Percentiles rank a stretch among this genome's conserved stretches.
These are phyloP conservation scores for Lemur catta DNA, from an alignment of 2,797 vertebrate genomes.

Conservation along the genomic window DNA sequence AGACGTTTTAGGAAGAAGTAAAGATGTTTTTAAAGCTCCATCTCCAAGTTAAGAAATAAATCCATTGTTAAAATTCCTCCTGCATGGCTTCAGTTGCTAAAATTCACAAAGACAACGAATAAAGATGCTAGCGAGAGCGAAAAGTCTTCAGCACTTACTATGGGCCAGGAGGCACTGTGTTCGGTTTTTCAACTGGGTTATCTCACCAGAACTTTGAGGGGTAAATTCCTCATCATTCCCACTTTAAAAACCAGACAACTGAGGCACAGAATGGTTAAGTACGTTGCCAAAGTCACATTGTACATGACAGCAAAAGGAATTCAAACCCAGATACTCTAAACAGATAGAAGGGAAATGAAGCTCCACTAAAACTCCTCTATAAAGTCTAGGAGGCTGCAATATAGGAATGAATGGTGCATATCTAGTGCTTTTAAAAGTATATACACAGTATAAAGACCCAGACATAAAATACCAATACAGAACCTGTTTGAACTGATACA, in stretches of 20 bases:
- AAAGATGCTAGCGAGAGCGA: background rate
- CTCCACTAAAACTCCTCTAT: accelerated
- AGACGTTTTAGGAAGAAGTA: background rate
- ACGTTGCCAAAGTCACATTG: background rate
- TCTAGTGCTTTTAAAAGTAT: background rate
- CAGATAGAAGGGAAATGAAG: background rate
- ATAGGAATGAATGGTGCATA: background rate
- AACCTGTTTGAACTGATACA: background rate
- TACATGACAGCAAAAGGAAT: background rate
- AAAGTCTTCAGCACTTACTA: background rate
- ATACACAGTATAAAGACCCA: background rate
- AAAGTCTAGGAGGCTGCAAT: background rate
- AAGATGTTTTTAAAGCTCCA: background rate
- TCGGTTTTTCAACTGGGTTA: background rate
- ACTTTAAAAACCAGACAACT: background rate
- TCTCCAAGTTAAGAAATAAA: background rate
- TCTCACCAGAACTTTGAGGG: background rate
- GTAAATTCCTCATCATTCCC: background rate
- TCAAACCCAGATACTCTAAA: background rate
- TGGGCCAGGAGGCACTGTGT: background rate
- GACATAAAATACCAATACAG: background rate
- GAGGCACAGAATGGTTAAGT: background rate
- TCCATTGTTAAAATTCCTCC: background rate
- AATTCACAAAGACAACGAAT: background rate
- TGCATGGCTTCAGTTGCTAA: background rate